phyloP scores from a whole-genome alignment of 2,113 vertebrate genomes.

The Heptranchias perlo region DNA sequence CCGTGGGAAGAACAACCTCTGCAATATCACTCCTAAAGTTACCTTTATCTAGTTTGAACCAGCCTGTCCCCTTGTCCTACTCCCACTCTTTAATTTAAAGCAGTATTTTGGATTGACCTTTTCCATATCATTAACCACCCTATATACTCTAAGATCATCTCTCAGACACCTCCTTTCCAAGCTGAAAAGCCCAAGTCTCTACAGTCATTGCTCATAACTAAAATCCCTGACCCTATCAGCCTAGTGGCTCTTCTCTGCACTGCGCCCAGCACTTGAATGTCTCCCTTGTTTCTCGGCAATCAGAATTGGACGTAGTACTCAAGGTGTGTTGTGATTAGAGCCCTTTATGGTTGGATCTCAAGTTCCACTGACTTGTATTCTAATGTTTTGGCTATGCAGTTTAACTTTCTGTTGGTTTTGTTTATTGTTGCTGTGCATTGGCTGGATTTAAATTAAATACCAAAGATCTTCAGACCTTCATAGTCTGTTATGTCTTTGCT shows the following conservation, averaged over 20 bases:
- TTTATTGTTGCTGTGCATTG: not conserved
- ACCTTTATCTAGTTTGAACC: not conserved
- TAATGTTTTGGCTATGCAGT: not conserved
- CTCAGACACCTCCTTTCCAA: not conserved
- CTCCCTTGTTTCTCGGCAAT: not conserved
- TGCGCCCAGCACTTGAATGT: not conserved
- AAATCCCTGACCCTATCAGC: not conserved
- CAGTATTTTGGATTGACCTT: not conserved
- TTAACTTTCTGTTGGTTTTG: not conserved
- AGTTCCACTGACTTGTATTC: not conserved
- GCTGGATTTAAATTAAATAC: not conserved
- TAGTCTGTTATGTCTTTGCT: not conserved
- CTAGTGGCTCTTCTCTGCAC: not conserved
- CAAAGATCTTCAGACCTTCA: not conserved
- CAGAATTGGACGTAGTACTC: not conserved
- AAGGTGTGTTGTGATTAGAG: not conserved
- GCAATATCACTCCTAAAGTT: not conserved
- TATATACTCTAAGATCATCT: not conserved
- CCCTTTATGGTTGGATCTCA: not conserved
- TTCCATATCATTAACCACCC: not conserved
- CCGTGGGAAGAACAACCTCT: not conserved
- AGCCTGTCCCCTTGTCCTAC: not conserved
- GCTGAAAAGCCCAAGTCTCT: not conserved
- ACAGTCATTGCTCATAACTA: not conserved
- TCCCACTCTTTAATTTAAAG: not conserved